A percentile compares a stretch with the other conserved stretches of the same genome.
Conservation (phyloP, 2,888 invertebrate species). For the Chalcis sispes region DNA sequence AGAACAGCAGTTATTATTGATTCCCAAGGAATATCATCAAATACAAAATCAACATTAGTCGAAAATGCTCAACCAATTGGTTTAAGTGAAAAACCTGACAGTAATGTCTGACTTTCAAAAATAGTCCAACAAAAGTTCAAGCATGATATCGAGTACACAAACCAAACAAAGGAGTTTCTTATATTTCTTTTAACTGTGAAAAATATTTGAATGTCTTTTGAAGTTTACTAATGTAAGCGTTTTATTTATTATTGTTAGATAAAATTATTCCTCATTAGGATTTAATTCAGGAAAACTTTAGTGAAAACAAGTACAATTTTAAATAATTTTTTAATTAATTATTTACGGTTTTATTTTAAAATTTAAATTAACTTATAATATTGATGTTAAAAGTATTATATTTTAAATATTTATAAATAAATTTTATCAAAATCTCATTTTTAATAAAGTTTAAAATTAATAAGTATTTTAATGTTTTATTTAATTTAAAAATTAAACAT, state of each 20-base stretch:
- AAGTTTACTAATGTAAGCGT: conserved; percentile 35
- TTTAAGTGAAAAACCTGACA: conserved; percentile 84
- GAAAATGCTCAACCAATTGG: conserved; percentile 89
- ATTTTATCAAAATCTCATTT: no score
- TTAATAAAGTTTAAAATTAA: no score
- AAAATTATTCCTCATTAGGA: no score
- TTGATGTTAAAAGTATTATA: not conserved
- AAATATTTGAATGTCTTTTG: conserved; percentile 47
- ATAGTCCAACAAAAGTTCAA: conserved; percentile 28
- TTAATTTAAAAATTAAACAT: not conserved
- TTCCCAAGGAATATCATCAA: conserved; percentile 72
- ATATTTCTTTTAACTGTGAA: conserved; percentile 45
- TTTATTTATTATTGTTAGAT: conserved; percentile 50
- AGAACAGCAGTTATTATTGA: conserved; percentile 81
- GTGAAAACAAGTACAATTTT: conserved; percentile 20
- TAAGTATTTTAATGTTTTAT: conserved; percentile 3
- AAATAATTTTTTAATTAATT: conserved; percentile 12
- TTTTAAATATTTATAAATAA: no score
- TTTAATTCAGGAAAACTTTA: conserved; percentile 23
- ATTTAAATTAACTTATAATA: conserved; percentile 4
- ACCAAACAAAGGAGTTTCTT: conserved; percentile 38
- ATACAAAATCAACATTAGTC: conserved; percentile 86
- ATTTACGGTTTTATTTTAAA: conserved; percentile 7
- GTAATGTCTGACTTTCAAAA: conserved; percentile 79
- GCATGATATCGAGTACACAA: conserved; percentile 38